Evolutionary conservation across 2,113 vertebrate species (phyloP).

Genomic region (Raphicerus campestris): DNA sequence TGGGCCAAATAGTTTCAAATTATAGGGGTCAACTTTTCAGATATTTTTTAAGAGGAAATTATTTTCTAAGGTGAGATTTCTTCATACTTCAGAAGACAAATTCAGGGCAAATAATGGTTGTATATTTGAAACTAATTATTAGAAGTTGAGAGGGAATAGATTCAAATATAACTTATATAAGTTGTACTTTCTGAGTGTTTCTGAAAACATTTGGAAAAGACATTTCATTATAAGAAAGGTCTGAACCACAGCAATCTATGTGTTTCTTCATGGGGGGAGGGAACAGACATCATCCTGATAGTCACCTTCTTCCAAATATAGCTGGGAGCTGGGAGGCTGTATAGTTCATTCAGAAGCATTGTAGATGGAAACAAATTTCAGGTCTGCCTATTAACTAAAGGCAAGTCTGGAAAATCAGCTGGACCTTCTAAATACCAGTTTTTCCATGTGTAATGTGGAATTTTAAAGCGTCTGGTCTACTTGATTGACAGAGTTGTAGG

Average conservation of each 20-base stretch:
- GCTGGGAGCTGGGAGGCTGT: neutral
- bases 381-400: neutral
- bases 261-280: neutral
- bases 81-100: conserved; percentile 31
- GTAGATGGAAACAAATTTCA: neutral
- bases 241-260: neutral
- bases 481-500: neutral
- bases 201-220: conserved; percentile 6
- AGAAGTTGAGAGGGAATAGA: conserved; percentile 11
- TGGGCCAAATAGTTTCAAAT: neutral
- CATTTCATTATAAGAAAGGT: neutral
- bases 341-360: neutral
- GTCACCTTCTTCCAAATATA: neutral
- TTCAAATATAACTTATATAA: neutral
- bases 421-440: neutral
- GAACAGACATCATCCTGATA: neutral
- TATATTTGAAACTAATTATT: neutral
- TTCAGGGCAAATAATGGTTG: neutral
- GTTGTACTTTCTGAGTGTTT: neutral
- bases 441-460: neutral
- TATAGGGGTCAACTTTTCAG: neutral
- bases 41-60: conserved; percentile 15
- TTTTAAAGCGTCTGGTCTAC: neutral
- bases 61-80: neutral
- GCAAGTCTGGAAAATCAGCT: neutral